A percentile compares a stretch with the other conserved stretches of the same genome.
Conservation (phyloP, 1,140 invertebrate genomes). For the Drosophila chauvacae region DNA sequence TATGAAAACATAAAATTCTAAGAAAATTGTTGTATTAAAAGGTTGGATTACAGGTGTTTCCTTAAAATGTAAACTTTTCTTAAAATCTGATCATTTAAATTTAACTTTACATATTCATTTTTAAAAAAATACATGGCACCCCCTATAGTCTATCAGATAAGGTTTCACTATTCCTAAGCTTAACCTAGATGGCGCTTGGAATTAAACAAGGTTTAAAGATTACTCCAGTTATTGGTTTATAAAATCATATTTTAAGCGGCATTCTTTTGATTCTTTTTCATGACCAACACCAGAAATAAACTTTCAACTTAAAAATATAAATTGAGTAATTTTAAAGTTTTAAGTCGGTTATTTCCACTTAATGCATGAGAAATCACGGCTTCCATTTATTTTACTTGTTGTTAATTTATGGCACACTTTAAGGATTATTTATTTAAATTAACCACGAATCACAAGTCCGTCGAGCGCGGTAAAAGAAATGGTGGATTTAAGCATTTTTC, state of each 20-base stretch:
- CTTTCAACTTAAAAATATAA: neutral
- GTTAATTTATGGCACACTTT: slow-evolving; percentile 63
- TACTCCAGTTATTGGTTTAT: neutral
- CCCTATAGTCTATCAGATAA: neutral
- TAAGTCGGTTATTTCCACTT: neutral
- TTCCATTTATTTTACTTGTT: slow-evolving; percentile 8
- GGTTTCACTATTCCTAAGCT: neutral
- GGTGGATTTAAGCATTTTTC: slow-evolving; percentile 31
- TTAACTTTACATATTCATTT: neutral
- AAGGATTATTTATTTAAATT: slow-evolving; percentile 80
- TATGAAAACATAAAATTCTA: neutral
- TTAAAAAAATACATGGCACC: neutral
- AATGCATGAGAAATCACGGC: neutral
- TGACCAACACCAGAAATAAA: neutral
- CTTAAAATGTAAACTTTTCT: too few relatives aligned
- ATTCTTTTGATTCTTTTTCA: neutral
- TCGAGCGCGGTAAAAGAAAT: slow-evolving; percentile 18
- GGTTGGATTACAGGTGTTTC: neutral
- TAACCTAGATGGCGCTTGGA: neutral
- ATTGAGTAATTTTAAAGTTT: neutral
- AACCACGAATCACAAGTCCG: slow-evolving; percentile 68
- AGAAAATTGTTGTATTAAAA: neutral
- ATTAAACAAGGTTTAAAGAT: neutral
- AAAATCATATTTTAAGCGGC: neutral
- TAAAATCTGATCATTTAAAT: neutral